Evolutionary conservation across 2,113 vertebrate species (phyloP).

Genomic region (Donacobius atricapilla): DNA sequence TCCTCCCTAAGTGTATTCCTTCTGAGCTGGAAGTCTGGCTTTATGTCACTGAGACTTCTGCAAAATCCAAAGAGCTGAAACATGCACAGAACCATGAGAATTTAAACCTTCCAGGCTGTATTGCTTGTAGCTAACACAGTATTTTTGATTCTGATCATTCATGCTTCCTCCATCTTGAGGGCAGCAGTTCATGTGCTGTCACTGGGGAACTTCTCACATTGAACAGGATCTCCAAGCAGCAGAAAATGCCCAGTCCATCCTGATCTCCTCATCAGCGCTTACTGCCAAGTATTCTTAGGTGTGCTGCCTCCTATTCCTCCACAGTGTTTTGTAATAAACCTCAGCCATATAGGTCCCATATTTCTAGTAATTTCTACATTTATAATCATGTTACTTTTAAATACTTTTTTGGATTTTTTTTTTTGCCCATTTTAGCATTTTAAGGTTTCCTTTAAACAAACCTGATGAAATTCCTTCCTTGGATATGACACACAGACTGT

Average conservation of each 20-base stretch:
- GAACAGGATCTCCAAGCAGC: background rate
- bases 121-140: background rate
- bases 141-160: background rate
- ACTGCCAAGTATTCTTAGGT: background rate
- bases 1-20: background rate
- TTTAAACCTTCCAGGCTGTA: background rate
- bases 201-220: background rate
- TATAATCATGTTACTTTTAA: background rate
- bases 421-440: background rate
- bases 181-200: background rate
- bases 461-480: background rate
- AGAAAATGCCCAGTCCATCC: background rate
- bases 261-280: background rate
- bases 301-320: fast-evolving
- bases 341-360: background rate
- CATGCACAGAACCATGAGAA: fast-evolving
- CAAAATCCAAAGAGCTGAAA: background rate
- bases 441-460: conserved; percentile 1
- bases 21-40: background rate
- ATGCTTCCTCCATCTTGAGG: background rate
- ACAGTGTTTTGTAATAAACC: background rate
- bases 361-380: background rate
- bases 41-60: background rate
- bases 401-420: background rate
- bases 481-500: background rate